These are phyloP conservation scores for Drosophila multiciliata DNA, from an alignment of 2,888 invertebrate species.

Conservation along the genomic window DNA sequence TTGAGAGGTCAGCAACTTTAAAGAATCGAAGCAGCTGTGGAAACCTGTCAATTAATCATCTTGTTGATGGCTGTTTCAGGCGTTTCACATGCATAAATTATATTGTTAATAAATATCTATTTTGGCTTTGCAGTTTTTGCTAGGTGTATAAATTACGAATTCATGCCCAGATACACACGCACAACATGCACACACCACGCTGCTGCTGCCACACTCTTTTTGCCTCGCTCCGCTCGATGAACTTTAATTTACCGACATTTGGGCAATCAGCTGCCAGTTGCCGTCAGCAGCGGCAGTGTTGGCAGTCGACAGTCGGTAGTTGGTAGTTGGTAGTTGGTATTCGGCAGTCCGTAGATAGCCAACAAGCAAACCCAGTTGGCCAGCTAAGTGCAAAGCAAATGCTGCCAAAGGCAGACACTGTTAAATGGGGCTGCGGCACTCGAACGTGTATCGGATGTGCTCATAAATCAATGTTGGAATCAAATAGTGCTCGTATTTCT, in stretches of 20 bases:
- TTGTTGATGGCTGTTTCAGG: slow-evolving; percentile 28
- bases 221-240: slow-evolving; percentile 38
- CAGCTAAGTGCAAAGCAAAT: slow-evolving; percentile 71
- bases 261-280: slow-evolving; percentile 78
- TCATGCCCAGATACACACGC: slow-evolving; percentile 54
- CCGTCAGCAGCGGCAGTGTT: slow-evolving; percentile 24
- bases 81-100: slow-evolving; percentile 76
- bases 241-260: slow-evolving; percentile 78
- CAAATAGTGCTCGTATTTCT: slow-evolving; percentile 76
- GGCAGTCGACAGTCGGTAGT: slow-evolving; percentile 2
- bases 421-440: slow-evolving; percentile 34
- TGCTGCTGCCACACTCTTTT: background rate
- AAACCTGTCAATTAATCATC: slow-evolving; percentile 69
- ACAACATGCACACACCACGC: slow-evolving; percentile 7
- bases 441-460: slow-evolving; percentile 76
- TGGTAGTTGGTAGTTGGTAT: background rate
- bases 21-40: slow-evolving; percentile 28
- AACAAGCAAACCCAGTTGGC: slow-evolving; percentile 41
- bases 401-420: slow-evolving; percentile 68
- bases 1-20: slow-evolving; percentile 45
- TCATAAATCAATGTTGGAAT: slow-evolving; percentile 80
- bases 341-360: slow-evolving; percentile 4
- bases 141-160: slow-evolving; percentile 75
- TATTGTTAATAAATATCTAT: slow-evolving; percentile 80
- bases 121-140: slow-evolving; percentile 77